Evolutionary conservation across 2,113 vertebrate genomes (phyloP), one percentile per base, ranked within the genome.

Genomic region (Pleuronectes platessa): DNA sequence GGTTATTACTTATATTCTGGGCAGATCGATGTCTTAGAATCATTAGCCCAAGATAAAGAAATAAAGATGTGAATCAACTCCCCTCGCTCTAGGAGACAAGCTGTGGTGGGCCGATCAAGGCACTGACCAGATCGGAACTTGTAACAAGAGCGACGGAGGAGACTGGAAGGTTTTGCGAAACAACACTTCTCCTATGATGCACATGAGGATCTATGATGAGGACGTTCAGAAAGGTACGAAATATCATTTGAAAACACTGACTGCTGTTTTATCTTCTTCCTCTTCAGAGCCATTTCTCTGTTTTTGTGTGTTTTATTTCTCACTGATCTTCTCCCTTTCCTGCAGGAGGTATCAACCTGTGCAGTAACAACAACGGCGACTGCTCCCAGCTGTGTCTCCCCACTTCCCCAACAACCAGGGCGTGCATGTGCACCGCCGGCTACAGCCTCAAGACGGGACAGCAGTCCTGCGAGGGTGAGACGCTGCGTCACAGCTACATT

Each of bases 31-130:
- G 67, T 72, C 17, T 51, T 27, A n/a, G 3, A 68, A 68, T 71
- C 2, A 54, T 54, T n/a, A 8, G 7, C 20, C 5, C 7, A n/a
- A 11, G 51, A n/a, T 54, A 1, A 54, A 20, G 51, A 20, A n/a
- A 20, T 54, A 11, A 54, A 54, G 4, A 18, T 18, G 15, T 49
- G 21, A 45, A 15, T 3, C 10, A 12, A 3, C 56, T 68, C 54
- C 40, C 2, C 3, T 71, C 20, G 66, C 8, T 58, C 0, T 89
- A 99, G 98, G 96, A 2, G 91, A 97, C 88, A 98, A 97, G 87
- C 91, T 99, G 71, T 99, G 98, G 98, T 99, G 98, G 97, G 97
- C 97, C 0, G 97, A 99, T 84, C 97, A 98, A 86, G 95, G 94
- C 64, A 95, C 96, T 0, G 97, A 98, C 88, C 97, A 97, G 89